Evolutionary conservation across 1,140 invertebrate genomes (phyloP), one percentile per base, ranked within the genome.

Genomic region (Ceratosolen fusciceps): DNA sequence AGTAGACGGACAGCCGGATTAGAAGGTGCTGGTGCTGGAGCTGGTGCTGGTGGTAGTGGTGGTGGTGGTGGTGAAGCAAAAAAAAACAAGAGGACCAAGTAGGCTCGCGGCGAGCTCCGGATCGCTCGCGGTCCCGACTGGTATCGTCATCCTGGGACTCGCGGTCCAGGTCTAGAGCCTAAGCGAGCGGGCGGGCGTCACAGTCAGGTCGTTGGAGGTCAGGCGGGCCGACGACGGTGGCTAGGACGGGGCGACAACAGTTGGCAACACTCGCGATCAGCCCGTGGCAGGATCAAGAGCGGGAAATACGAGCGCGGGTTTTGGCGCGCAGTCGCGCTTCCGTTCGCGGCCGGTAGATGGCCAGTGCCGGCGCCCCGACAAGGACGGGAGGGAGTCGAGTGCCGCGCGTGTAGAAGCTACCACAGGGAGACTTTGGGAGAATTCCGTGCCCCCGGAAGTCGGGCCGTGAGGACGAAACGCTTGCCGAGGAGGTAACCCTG

Each of bases 331-430:
- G 83, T 72, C 12, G 70, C 80, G 79, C 75, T 85, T 83, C 80
- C 74, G 72, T 19, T 39, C 77, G 74, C 72, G 78, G 84, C 87
- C 87, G 86, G 84, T 87, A 89, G 88, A 88, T 88, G 88, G 88
- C 87, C 85, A 82, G 80, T 83, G 83, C 85, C 87, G 86, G 85
- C 83, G 83, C 82, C 34, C 67, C 56, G 71, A 67, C 19, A 39
- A 78, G 37, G 14, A 43, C 74, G 31, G 34, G 70, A 65, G 70
- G 24, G 73, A 74, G 58, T 1, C 39, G 67, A 54, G 70, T 19
- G 37, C 39, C 37, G 67, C 39, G n/a, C 56, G 56, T 31, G 29
- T 9, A 29, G 39, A 24, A 31, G 39, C 58, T 24, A 26, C 67
- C 29, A 31, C 62, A 31, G 52, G 54, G 34, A 67, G n/a, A 49